Base-by-base conservation (phyloP, 2,888 invertebrate species). In the Crepidodera aurea region DNA sequence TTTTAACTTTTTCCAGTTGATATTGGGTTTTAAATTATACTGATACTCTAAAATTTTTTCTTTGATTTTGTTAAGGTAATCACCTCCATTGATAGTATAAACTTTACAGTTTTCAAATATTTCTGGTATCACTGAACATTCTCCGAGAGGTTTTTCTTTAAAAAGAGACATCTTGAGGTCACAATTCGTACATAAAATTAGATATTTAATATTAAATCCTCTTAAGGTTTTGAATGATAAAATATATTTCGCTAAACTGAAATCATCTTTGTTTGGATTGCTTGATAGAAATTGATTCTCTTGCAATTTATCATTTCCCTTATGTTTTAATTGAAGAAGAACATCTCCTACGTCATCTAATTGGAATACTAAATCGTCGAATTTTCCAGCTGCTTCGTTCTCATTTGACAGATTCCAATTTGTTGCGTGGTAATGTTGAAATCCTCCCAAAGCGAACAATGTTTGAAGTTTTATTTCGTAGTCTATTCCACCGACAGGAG, bases 241-340 rank as follows among this genome's bases (percentile, higher is more conserved):
- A 34, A 51, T 51, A 34, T 51, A 51, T 13, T 51, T 51, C 5
- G 51, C 18, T 12, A 51, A 19, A 5, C 51, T 51, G 10, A 51
- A 51, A 8, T 48, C 29, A 19, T 19, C 8, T 19, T 51, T 51
- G 4, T 32, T 18, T 16, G 51, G 34, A 34, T 51, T 19, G n/a
- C 18, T 34, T 10, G 51, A 34, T 12, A 51, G 15, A 51, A 51
- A 51, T 4, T 34, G 7, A 12, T 34, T 18, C 5, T 51, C 51
- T 1, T n/a, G 32, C 19, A 51, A 16, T 25, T 32, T 32, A 2
- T 12, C 34, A 1, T 51, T 32, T 1, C n/a, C 10, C 19, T 51
- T 51, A 19, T 34, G 37, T 34, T 51, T 51, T 8, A 34, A 16
- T 34, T 51, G 51, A 19, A 51, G 19, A 4, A 51, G 32, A 6